Base-by-base conservation (phyloP, 2,797 vertebrate genomes). In the Thaleichthys pacificus region DNA sequence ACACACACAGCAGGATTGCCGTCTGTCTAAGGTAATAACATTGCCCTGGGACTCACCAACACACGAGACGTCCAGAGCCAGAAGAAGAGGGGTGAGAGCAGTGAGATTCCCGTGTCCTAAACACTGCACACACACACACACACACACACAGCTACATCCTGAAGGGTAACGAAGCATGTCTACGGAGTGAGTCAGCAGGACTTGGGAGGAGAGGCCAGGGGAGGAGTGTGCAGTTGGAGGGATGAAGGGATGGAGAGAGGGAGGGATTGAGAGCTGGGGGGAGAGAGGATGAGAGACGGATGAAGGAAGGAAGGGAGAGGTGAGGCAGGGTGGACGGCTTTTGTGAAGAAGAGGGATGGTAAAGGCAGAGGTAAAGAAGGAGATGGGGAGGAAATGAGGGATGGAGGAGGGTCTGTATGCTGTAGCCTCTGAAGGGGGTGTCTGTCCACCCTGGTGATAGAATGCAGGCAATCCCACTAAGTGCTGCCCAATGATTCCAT, bases 391-490 rank as follows among this genome's bases (percentile, higher is more conserved):
- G 68, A 11, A 6, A 32, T 54, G 24, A 61, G 51, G 60, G 57
- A 61, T 49, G 6, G 60, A 51, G 30, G 49, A 22, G 14, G 30
- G 30, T 26, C 26, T 15, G n/a, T 5, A 51, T 54, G 26, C 30
- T 58, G 26, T 51, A 57, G 35, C 30, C 49, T 21, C 35, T 30
- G 24, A 42, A 24, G 65, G 68, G 26, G 19, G 51, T 42, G 68
- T 64, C 64, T 35, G 51, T 65, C 68, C 54, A 30, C 63, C 49
- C 51, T 9, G 56, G 56, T 73, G 78, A 86, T 79, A 73, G 85
- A 81, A 84, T 63, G 78, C 70, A 82, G 71, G 72, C 75, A 85
- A 82, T 85, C 80, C 76, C n/a, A 7, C 62, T 78, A 85, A 86
- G 80, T 80, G 80, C 78, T 73, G 74, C 68, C 75, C 66, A 74